Evolutionary conservation across 2,797 vertebrate genomes (phyloP).

Genomic region (Chelon labrosus): DNA sequence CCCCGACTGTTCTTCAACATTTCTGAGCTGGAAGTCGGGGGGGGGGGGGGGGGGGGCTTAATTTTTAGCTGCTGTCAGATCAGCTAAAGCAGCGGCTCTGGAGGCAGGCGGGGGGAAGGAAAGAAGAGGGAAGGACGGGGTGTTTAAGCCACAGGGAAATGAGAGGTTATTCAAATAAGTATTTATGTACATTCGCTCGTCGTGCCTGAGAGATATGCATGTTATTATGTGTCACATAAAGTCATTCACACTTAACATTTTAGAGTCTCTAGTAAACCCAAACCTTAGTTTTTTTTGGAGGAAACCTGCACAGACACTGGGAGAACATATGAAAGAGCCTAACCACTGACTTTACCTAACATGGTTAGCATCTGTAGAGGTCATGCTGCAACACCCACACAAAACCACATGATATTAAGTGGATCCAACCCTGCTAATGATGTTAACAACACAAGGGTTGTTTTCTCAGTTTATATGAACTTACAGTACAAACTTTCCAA

Average conservation of each 20-base stretch:
- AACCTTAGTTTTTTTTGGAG: no score
- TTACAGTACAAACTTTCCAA: background rate
- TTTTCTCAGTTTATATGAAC: background rate
- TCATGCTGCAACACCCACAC: background rate
- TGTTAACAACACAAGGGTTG: background rate
- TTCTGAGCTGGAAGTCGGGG: constrained; percentile 52
- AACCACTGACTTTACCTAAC: background rate
- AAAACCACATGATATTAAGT: constrained; percentile 1
- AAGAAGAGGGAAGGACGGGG: background rate
- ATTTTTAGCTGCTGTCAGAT: constrained; percentile 59
- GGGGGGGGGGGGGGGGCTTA: no score
- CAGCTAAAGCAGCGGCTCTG: constrained; percentile 34
- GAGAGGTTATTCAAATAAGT: constrained; percentile 34
- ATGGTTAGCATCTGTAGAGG: background rate
- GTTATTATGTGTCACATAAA: background rate
- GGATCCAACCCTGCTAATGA: background rate
- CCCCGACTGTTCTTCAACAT: constrained; percentile 54
- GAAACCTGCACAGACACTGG: background rate
- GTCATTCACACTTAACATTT: background rate
- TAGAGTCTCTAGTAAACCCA: no score
- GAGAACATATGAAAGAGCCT: background rate
- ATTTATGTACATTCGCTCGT: background rate
- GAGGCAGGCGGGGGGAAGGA: constrained; percentile 13
- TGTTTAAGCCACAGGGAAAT: constrained; percentile 14
- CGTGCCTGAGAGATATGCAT: background rate